phyloP scores from a whole-genome alignment of 2,113 vertebrate genomes.

The Polypterus senegalus region DNA sequence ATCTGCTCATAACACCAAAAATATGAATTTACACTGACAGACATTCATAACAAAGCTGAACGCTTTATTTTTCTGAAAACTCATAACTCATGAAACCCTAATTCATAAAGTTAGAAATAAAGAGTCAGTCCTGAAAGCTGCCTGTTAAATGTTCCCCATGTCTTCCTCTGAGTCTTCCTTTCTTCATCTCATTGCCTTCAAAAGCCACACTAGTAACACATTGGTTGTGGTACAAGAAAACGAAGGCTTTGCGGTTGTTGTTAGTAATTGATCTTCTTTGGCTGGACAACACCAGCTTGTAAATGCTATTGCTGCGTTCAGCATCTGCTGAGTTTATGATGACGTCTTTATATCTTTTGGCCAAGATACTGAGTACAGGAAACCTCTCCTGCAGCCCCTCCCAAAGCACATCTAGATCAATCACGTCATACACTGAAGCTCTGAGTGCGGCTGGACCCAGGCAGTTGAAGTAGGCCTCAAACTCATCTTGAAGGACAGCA shows the following conservation, averaged over 20 bases:
- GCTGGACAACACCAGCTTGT: conserved; percentile 14
- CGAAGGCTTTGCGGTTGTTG: neutral
- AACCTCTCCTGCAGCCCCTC: conserved; percentile 5
- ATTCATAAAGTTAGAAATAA: too few species aligned
- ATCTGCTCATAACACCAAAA: too few species aligned
- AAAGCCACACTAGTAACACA: too few species aligned
- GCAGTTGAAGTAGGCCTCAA: conserved; percentile 13
- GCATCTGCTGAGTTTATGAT: conserved; percentile 14
- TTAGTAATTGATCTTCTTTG: conserved; percentile 4
- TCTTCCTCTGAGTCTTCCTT: too few species aligned
- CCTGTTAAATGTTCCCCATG: too few species aligned
- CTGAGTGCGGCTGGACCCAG: conserved; percentile 14
- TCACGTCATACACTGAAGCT: conserved; percentile 7
- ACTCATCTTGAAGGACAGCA: conserved; percentile 2
- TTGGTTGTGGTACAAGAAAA: too few species aligned
- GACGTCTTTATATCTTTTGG: conserved; percentile 6
- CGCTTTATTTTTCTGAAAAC: too few species aligned
- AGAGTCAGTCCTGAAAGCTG: too few species aligned
- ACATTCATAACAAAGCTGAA: too few species aligned
- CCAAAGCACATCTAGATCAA: conserved; percentile 13
- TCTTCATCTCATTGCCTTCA: too few species aligned
- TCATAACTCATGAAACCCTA: too few species aligned
- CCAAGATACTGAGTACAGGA: conserved; percentile 10
- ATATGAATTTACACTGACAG: too few species aligned
- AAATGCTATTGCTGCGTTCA: conserved; percentile 15